phyloP scores from a whole-genome alignment of 2,888 invertebrate species.

The Elgonia sp. region DNA sequence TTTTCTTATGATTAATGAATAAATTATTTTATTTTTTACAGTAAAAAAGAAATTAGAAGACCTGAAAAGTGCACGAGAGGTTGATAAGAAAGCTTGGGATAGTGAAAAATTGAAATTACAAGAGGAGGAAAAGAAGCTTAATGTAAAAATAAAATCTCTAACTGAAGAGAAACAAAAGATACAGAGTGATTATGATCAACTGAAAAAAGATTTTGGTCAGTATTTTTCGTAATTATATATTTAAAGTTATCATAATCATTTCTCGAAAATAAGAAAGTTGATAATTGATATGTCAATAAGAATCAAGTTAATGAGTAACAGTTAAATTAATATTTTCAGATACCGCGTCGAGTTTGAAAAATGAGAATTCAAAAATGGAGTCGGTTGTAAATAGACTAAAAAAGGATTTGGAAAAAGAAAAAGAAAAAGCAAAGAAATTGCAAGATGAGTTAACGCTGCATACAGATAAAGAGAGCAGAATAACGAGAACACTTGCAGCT shows the following conservation, averaged over 20 bases:
- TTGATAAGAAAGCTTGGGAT: slow-evolving; percentile 84
- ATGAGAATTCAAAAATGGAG: slow-evolving; percentile 88
- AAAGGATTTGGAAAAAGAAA: slow-evolving; percentile 87
- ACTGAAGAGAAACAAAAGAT: slow-evolving; percentile 88
- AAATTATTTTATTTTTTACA: slow-evolving; percentile 75
- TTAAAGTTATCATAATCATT: too few species aligned
- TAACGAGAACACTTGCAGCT: slow-evolving; percentile 83
- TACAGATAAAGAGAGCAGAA: slow-evolving; percentile 83
- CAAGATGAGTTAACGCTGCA: slow-evolving; percentile 88
- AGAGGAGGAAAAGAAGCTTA: slow-evolving; percentile 87
- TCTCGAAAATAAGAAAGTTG: too few species aligned
- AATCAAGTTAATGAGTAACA: too few species aligned
- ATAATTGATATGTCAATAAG: too few species aligned
- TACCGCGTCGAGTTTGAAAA: slow-evolving; percentile 87
- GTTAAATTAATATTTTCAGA: slow-evolving; percentile 87
- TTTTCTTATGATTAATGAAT: background rate
- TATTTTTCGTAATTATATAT: background rate
- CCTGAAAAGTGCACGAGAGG: slow-evolving; percentile 80
- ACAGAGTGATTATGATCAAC: slow-evolving; percentile 88
- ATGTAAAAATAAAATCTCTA: slow-evolving; percentile 87
- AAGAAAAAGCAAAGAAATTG: slow-evolving; percentile 89
- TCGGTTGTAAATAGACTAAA: slow-evolving; percentile 90
- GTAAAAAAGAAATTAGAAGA: slow-evolving; percentile 89
- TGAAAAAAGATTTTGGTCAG: slow-evolving; percentile 89
- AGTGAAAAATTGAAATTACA: slow-evolving; percentile 88